Percentiles rank a stretch among this genome's conserved stretches.
Evolutionary conservation across 2,888 invertebrate species (phyloP).

Genomic region (Pachydiplax longipennis): DNA sequence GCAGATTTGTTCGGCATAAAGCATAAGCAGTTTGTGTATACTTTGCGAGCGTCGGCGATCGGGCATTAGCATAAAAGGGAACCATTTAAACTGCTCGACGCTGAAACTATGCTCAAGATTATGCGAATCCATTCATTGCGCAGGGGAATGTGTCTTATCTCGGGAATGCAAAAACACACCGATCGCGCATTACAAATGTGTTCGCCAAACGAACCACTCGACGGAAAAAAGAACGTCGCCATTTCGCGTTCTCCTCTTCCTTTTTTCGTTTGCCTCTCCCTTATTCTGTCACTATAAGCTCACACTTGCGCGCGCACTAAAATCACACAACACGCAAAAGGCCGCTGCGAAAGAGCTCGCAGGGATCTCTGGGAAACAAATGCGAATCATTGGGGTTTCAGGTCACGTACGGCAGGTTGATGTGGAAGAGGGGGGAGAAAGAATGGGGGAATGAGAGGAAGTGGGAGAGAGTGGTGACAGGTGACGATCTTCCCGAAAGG

Average conservation of each 20-base stretch:
- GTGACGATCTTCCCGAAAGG: neutral
- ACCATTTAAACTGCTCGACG: constrained; percentile 9
- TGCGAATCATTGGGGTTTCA: constrained; percentile 33
- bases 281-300: neutral
- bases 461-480: neutral
- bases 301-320: neutral
- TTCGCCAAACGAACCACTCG: constrained; percentile 42
- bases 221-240: constrained; percentile 24
- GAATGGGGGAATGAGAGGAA: neutral
- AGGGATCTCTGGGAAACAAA: constrained; percentile 38
- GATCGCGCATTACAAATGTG: constrained; percentile 36
- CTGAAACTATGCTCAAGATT: constrained; percentile 35
- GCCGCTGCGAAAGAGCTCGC: neutral
- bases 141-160: constrained; percentile 35
- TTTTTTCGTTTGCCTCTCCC: constrained; percentile 2
- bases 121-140: constrained; percentile 42
- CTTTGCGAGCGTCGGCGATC: neutral
- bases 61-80: constrained; percentile 31
- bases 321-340: neutral
- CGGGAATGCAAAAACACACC: constrained; percentile 35
- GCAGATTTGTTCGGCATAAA: neutral
- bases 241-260: neutral
- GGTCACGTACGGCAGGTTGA: constrained; percentile 32
- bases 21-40: constrained; percentile 31
- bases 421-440: neutral